Evolutionary conservation across 2,888 invertebrate genomes (phyloP), one percentile per base, ranked within the genome.

Genomic region (Caenorhabditis angaria): DNA sequence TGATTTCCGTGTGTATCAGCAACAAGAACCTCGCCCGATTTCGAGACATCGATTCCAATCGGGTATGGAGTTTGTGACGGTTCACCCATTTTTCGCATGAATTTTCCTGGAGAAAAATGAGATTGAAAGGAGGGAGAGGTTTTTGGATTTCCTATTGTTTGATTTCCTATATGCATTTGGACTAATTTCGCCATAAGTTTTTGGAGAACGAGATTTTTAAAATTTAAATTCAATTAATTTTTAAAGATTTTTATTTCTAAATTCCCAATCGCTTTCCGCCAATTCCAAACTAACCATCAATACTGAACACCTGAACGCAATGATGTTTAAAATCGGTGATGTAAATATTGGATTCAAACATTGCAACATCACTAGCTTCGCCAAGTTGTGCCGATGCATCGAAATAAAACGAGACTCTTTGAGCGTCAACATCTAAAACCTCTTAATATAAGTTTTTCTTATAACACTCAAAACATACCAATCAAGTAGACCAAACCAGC

Each of bases 1-100:
- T 83, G 83, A 63, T 81, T 82, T 60, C 84, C 84, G 59, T 84
- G 84, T 10, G 84, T 83, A 60, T 85, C 84, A 14, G 82, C 84
- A 3, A 85, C 83, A 5, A 84, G 68, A 51, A 85, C 65, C 48
- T 84, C 83, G 20, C 84, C 84, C 12, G 70, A 60, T 28, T 79
- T 81, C 12, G 80, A 77, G 25, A 85, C 79, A 69, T 84, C 83
- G 35, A 84, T 79, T 47, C 85, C 85, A 54, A 85, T 82, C 0
- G 85, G 85, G 68, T 82, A 85, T 2, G 85, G 85, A 0, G 85
- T 85, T 61, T 81, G 78, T 8, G 81, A 80, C 10, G 81, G 79
- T 47, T 80, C 81, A n/a, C 85, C 85, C 65, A 84, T 79, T 65
- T 83, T 83, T n/a, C 80, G 76, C 20, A 83, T 61, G 51, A 78